Evolutionary conservation across 2,113 vertebrate genomes (phyloP).

Genomic region (Ctenodactylus gundi): DNA sequence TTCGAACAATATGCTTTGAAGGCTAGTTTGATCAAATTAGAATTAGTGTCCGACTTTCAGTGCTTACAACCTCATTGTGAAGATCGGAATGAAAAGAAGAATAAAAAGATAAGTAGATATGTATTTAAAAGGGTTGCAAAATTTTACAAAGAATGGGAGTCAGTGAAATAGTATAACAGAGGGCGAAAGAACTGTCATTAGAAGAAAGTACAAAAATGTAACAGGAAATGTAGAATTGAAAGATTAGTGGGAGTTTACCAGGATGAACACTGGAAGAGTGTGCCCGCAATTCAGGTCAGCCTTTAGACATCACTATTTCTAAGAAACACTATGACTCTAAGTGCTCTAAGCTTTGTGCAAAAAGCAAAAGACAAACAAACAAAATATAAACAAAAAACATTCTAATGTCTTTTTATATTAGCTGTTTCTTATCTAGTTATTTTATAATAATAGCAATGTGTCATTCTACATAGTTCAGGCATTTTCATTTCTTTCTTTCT

Average conservation of each 20-base stretch:
- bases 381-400: not conserved
- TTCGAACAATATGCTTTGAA: not conserved
- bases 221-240: not conserved
- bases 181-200: not conserved
- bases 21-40: not conserved
- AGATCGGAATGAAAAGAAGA: not conserved
- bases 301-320: not conserved
- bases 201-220: not conserved
- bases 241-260: not conserved
- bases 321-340: conserved; percentile 21
- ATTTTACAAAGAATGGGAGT: not conserved
- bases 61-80: not conserved
- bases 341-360: not conserved
- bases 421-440: conserved; percentile 17
- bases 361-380: no score
- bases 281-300: conserved; percentile 16
- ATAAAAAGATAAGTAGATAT: not conserved
- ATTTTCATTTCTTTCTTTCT: no score
- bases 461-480: not conserved
- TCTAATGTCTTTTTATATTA: conserved; percentile 43
- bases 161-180: not conserved
- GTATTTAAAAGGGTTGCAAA: not conserved
- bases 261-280: not conserved
- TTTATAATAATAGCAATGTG: conserved; percentile 6
- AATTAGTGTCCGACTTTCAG: not conserved